Evolutionary conservation across 1,140 invertebrate species (phyloP).

Genomic region (Apis dorsata): DNA sequence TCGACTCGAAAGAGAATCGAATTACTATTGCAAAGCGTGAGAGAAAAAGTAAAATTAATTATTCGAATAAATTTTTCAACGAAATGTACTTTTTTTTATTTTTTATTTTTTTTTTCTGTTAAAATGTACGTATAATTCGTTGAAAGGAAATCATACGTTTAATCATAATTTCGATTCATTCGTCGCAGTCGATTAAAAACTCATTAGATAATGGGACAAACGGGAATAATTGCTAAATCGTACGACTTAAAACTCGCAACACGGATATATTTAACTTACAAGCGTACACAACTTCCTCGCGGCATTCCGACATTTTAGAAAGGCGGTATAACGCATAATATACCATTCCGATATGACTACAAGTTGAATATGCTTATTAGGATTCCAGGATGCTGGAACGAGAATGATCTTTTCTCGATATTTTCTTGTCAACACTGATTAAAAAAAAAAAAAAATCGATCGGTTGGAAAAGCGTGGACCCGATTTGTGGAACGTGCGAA

Average conservation of each 20-base stretch:
- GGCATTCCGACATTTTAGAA: constrained; percentile 49
- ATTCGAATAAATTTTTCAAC: not conserved
- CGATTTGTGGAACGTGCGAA: constrained; percentile 9
- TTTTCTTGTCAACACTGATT: not conserved
- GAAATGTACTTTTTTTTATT: not conserved
- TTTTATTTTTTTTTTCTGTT: too few species aligned
- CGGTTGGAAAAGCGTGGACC: not conserved
- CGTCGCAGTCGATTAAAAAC: constrained; percentile 50
- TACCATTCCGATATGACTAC: constrained; percentile 1
- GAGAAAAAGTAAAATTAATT: not conserved
- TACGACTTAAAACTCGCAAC: constrained; percentile 43
- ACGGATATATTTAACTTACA: not conserved
- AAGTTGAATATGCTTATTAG: constrained; percentile 40
- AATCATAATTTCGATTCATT: constrained; percentile 52
- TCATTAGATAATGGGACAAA: constrained; percentile 55
- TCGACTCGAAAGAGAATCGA: too few species aligned
- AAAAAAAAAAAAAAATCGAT: not conserved
- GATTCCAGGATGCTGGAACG: constrained; percentile 46
- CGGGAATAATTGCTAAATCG: constrained; percentile 24
- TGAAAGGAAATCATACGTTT: not conserved
- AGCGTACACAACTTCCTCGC: constrained; percentile 31
- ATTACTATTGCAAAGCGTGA: not conserved
- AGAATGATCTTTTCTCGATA: constrained; percentile 13
- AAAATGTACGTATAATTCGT: too few species aligned
- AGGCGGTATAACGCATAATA: constrained; percentile 1